Conservation (phyloP, 2,113 vertebrate genomes). For the Petrocephalus zakoni region DNA sequence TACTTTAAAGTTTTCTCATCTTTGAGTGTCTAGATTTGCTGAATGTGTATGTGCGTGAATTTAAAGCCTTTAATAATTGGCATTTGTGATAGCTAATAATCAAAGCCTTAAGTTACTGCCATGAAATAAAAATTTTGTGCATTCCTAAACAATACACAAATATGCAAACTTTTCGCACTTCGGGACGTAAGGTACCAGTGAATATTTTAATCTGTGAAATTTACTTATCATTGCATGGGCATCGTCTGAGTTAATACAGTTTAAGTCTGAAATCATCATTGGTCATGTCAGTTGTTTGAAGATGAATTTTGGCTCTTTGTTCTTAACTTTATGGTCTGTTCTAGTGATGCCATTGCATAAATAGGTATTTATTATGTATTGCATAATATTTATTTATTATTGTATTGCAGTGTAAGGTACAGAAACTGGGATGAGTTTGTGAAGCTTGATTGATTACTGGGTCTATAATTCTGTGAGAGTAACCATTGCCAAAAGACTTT, state of each 20-base stretch:
- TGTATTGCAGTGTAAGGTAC: not conserved
- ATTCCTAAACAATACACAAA: not conserved
- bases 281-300: not conserved
- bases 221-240: not conserved
- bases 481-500: not conserved
- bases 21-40: not conserved
- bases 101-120: not conserved
- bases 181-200: not conserved
- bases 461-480: not conserved
- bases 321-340: not conserved
- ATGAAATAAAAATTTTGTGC: not conserved
- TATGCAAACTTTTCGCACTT: not conserved
- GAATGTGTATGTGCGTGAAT: not conserved
- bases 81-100: not conserved
- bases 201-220: not conserved
- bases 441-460: not conserved
- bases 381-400: not conserved
- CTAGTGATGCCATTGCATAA: not conserved
- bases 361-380: not conserved
- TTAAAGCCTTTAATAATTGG: not conserved
- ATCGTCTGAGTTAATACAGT: not conserved
- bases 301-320: not conserved
- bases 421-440: not conserved
- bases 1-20: not conserved
- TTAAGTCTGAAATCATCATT: not conserved